Conservation (phyloP, 2,797 vertebrate species). For the Picus viridis region DNA sequence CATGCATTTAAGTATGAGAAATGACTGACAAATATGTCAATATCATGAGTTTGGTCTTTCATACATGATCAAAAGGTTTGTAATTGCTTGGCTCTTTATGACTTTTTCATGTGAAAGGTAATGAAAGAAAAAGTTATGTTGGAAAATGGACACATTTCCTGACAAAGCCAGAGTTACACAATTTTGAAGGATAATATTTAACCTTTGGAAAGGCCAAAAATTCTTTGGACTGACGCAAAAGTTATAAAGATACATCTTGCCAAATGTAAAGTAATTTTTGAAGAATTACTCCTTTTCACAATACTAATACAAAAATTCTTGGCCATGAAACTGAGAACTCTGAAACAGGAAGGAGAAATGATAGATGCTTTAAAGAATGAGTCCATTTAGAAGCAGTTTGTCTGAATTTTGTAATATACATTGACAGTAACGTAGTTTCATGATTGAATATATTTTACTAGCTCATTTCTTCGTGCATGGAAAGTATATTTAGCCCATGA, state of each 20-base stretch:
- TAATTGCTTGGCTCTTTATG: not conserved
- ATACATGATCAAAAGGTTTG: not conserved
- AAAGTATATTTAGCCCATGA: not conserved
- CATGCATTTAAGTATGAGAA: not conserved
- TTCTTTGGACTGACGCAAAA: conserved; percentile 44
- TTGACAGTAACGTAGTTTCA: not conserved
- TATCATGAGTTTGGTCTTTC: not conserved
- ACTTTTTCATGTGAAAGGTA: not conserved
- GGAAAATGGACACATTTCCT: conserved; percentile 45
- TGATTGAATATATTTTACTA: not conserved
- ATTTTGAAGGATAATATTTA: conserved; percentile 66
- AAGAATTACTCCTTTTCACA: conserved; percentile 59
- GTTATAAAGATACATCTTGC: conserved; percentile 29
- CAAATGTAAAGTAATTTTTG: conserved; percentile 50
- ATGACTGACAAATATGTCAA: not conserved
- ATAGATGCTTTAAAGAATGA: conserved; percentile 31
- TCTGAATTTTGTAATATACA: not conserved
- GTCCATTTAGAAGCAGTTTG: conserved; percentile 40
- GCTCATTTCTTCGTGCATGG: not conserved
- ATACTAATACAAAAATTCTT: conserved; percentile 56
- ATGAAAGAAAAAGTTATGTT: conserved; percentile 6
- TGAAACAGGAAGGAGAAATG: conserved; percentile 45
- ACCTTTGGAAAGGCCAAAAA: conserved; percentile 63
- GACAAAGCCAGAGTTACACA: conserved; percentile 38
- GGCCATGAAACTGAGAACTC: conserved; percentile 27